Evolutionary conservation across 2,797 vertebrate species (phyloP), one percentile per base, ranked within the genome.

Genomic region (Danio aesculapii): DNA sequence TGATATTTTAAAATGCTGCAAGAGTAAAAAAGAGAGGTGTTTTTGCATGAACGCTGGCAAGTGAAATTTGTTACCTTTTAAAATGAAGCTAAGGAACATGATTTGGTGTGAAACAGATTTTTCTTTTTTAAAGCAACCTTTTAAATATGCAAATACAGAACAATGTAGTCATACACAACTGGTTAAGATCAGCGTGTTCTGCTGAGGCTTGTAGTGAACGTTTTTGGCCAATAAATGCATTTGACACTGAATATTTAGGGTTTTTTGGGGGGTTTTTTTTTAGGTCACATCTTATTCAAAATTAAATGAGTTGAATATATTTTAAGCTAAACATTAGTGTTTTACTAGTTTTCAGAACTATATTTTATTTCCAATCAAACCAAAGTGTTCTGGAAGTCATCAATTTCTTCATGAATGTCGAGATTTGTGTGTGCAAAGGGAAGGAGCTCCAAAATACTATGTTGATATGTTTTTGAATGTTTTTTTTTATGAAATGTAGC

Each of bases 181-280:
- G 53, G 19, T 59, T 53, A 44, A 19, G 14, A 57, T 55, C 41
- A 46, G 1, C 8, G 11, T 57, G 6, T 71, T 50, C 39, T 72
- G 39, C 39, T 53, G n/a, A 41, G 50, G 74, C 39, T 64, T 63
- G 59, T 39, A 57, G 75, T 57, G 19, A 77, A 77, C 14, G 17
- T 46, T 73, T 74, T 79, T 79, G 70, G 70, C 75, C 75, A 79
- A 83, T 79, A 68, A 83, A 79, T 77, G 61, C 76, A 76, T 68
- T 46, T 52, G 30, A 59, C n/a, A 21, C 61, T 57, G 61, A 58
- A 64, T 64, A 53, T 64, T 59, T 30, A 30, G 5, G 1, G 1
- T 8, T 12, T 70, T 47, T 62, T 81, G 12, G 4, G 17, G n/a
- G 4, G 17, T 59, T 53, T 49, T 52, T 44, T 81, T 66, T 19